Base-by-base conservation (phyloP, 1,140 invertebrate species). In the Lepidurus couesii region DNA sequence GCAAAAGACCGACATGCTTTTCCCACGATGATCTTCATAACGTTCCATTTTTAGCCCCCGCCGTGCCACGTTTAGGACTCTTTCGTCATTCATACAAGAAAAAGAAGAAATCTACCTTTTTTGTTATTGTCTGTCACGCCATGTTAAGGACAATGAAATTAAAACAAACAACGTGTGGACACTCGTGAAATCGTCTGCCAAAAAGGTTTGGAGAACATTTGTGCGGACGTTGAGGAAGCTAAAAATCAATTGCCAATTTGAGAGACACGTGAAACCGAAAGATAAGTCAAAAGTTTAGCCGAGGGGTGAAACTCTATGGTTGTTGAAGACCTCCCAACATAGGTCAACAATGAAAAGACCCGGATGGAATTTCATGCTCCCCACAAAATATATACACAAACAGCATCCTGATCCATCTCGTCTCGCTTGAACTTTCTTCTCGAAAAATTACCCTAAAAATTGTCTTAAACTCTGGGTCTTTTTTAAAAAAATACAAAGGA, bases 11-110 rank as follows among this genome's bases (percentile, higher is more conserved):
- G 53, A 65, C 53, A 13, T 65, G 53, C 53, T 13, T 65, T 65
- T 65, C 53, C 53, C 53, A 65, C 53, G 53, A 65, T 65, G 53
- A 65, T 65, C 53, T 65, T 65, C 53, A 65, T 65, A 65, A 65
- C 53, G 53, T 65, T 65, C 53, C 53, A 16, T 65, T 65, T 65
- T 65, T 65, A 65, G 53, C 53, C 53, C 53, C 53, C 21, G 21
- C 53, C 16, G 16, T 21, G 53, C 53, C 53, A 21, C 53, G 53
- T 65, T 65, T 34, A 34, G 34, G 34, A 34, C 34, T 34, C 34
- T 7, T 65, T 65, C 53, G 16, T 65, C 53, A 21, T 21, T 21
- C 21, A 13, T 47, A 47, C 53, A 21, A 65, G 16, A 47, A 16
- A 47, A 47, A 16, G n/a, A 65, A 65, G 21, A 65, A 65, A 65